Percentiles rank a stretch among this genome's conserved stretches.
Evolutionary conservation across 2,888 invertebrate genomes (phyloP).

Genomic region (Synergus japonicus): DNA sequence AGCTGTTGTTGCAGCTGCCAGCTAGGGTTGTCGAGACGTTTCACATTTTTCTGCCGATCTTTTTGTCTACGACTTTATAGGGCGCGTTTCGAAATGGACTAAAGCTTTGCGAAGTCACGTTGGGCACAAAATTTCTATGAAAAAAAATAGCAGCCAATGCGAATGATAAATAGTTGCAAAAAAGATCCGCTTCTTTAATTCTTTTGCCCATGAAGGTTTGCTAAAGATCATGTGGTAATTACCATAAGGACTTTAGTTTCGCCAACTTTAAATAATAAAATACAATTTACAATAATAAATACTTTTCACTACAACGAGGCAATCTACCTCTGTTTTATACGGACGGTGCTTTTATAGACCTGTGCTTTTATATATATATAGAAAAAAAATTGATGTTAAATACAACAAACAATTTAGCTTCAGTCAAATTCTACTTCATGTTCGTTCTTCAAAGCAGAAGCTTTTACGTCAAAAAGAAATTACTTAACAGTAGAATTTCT

Average conservation of each 20-base stretch:
- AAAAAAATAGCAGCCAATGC: not conserved
- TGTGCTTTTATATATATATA: too few species aligned
- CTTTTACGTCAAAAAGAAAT: too few species aligned
- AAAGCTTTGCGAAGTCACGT: conserved; percentile 35
- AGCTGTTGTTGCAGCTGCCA: conserved; percentile 70
- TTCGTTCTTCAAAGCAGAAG: not conserved
- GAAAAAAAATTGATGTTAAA: too few species aligned
- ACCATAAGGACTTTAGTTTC: too few species aligned
- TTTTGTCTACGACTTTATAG: conserved; percentile 42
- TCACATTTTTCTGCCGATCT: conserved; percentile 41
- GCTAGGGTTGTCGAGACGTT: conserved; percentile 39
- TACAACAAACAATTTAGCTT: not conserved
- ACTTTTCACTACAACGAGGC: too few species aligned
- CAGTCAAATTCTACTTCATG: not conserved
- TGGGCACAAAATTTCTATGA: not conserved
- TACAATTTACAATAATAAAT: too few species aligned
- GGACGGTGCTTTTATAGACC: too few species aligned
- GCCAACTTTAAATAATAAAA: too few species aligned
- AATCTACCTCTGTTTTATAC: too few species aligned
- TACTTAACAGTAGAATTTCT: not conserved
- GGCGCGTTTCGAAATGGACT: conserved; percentile 39
- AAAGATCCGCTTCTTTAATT: not conserved
- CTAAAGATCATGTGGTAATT: too few species aligned
- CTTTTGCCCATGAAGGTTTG: not conserved
- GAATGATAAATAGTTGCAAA: not conserved